phyloP scores from a whole-genome alignment of 2,113 vertebrate species.

The Oceanites oceanicus region DNA sequence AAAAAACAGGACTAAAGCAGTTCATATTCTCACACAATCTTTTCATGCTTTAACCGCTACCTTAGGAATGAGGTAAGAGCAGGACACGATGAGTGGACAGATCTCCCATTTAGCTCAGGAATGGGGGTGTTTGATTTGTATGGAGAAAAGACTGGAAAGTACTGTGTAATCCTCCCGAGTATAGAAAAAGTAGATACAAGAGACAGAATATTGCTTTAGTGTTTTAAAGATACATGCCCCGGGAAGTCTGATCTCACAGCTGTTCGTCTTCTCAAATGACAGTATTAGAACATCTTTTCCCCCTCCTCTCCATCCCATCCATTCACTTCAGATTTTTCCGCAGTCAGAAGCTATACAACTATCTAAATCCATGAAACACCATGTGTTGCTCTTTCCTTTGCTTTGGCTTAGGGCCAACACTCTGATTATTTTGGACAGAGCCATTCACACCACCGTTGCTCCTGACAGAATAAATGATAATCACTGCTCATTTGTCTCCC shows the following conservation, averaged over 20 bases:
- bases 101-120: background rate
- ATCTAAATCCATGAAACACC: background rate
- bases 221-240: background rate
- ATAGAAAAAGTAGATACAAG: background rate
- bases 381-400: background rate
- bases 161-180: background rate
- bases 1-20: background rate
- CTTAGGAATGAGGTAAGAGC: background rate
- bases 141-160: background rate
- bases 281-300: background rate
- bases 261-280: background rate
- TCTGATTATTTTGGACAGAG: constrained; percentile 39
- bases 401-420: constrained; percentile 8
- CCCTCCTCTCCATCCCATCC: background rate
- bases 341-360: background rate
- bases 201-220: background rate
- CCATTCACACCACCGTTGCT: background rate
- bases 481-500: constrained; percentile 26
- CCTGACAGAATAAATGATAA: constrained; percentile 41
- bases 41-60: background rate
- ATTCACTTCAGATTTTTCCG: background rate
- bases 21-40: background rate
- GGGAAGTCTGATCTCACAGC: background rate
- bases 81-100: background rate
- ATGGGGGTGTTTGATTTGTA: background rate